Conservation (phyloP, 2,888 invertebrate species). For the Agonopterix arenella region DNA sequence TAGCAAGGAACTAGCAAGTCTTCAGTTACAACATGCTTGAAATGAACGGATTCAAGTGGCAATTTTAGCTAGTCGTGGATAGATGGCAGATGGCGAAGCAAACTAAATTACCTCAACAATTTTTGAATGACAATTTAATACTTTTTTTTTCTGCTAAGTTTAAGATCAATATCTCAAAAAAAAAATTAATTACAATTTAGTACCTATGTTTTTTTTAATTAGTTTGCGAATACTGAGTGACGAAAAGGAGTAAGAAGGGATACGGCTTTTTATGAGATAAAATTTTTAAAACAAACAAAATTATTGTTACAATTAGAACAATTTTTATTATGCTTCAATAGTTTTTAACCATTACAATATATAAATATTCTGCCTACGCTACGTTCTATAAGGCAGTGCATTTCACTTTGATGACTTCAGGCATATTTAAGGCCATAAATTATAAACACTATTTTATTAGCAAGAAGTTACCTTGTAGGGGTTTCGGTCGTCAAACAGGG, state of each 20-base stretch:
- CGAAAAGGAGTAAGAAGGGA: too few relatives aligned
- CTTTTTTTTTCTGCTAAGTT: too few relatives aligned
- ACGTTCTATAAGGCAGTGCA: conserved; percentile 22
- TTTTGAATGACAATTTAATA: too few relatives aligned
- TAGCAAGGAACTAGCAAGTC: neutral
- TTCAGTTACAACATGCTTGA: neutral
- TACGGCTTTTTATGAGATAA: conserved; percentile 3
- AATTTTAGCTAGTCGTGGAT: neutral
- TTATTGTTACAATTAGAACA: conserved; percentile 18
- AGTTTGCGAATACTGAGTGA: too few relatives aligned
- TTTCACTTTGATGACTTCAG: neutral
- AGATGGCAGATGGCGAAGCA: neutral
- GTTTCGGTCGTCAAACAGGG: too few relatives aligned
- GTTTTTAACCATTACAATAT: conserved; percentile 16
- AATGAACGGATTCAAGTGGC: neutral
- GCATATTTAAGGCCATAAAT: neutral
- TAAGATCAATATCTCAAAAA: too few relatives aligned
- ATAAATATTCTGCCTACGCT: conserved; percentile 20
- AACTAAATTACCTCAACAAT: too few relatives aligned
- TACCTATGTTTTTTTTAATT: too few relatives aligned
- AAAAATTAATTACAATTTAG: too few relatives aligned
- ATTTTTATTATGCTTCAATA: conserved; percentile 50
- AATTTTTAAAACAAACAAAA: conserved; percentile 7
- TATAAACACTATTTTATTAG: too few relatives aligned
- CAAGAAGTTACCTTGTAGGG: too few relatives aligned